Conservation (phyloP, 2,797 vertebrate genomes). For the Urophycis tenuis region DNA sequence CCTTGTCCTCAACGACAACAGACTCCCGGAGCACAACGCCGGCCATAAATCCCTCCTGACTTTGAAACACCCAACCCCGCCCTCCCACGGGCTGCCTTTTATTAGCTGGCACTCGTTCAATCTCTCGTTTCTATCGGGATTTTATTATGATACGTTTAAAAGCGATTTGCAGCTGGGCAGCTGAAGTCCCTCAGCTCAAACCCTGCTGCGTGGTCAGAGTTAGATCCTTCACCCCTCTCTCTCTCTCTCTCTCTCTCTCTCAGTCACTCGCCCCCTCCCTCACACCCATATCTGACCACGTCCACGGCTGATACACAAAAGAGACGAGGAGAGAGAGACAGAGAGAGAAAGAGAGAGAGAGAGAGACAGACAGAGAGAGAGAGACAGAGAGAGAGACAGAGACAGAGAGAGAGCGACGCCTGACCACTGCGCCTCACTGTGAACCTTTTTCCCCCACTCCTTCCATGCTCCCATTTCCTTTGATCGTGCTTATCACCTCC, state of each 20-base stretch:
- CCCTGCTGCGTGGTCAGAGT: background rate
- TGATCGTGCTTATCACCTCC: conserved; percentile 39
- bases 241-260: background rate
- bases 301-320: background rate
- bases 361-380: no score
- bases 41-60: background rate
- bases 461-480: conserved; percentile 19
- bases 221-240: background rate
- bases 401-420: background rate
- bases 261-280: background rate
- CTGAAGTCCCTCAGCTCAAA: background rate
- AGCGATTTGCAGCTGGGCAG: background rate
- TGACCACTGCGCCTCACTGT: background rate
- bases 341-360: no score
- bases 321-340: background rate
- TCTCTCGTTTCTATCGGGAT: background rate
- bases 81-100: background rate
- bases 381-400: no score
- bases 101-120: background rate
- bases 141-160: conserved; percentile 2
- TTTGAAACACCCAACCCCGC: background rate
- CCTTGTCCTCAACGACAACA: background rate
- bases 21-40: background rate
- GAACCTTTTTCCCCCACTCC: background rate
- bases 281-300: background rate